Evolutionary conservation across 1,140 invertebrate genomes (phyloP).

Genomic region (Halictus rubicundus): DNA sequence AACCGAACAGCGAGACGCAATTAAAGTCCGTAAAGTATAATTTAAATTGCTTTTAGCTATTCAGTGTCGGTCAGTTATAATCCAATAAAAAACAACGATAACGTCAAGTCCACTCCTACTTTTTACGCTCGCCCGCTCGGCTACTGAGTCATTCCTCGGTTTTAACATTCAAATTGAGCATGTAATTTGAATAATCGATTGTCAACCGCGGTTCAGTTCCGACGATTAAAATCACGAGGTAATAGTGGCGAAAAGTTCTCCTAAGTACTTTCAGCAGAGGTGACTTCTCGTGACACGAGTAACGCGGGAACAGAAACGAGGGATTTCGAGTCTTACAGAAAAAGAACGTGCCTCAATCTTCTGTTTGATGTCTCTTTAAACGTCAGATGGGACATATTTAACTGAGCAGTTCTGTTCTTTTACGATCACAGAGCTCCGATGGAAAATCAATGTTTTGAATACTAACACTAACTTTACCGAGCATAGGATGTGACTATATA

Average conservation of each 20-base stretch:
- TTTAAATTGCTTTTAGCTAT: constrained; percentile 5
- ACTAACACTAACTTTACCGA: no score
- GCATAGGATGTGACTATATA: no score
- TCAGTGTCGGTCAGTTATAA: constrained; percentile 13
- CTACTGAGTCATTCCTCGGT: constrained; percentile 4
- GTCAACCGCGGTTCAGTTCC: background rate
- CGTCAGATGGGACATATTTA: background rate
- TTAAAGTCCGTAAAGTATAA: background rate
- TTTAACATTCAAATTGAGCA: constrained; percentile 37
- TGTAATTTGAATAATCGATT: constrained; percentile 50
- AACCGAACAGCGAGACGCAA: background rate
- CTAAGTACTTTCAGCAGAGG: background rate
- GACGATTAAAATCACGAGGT: constrained; percentile 32
- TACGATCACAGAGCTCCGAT: no score
- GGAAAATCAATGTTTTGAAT: no score
- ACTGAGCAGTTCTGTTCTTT: background rate
- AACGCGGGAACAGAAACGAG: background rate
- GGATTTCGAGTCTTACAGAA: background rate
- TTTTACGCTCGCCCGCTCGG: background rate
- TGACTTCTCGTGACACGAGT: background rate
- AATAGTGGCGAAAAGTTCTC: background rate
- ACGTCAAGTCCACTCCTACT: background rate
- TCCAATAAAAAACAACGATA: constrained; percentile 4
- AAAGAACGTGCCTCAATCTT: no score
- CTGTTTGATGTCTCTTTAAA: background rate